Base-by-base conservation (phyloP, 2,888 invertebrate species). In the Buathra laborator region DNA sequence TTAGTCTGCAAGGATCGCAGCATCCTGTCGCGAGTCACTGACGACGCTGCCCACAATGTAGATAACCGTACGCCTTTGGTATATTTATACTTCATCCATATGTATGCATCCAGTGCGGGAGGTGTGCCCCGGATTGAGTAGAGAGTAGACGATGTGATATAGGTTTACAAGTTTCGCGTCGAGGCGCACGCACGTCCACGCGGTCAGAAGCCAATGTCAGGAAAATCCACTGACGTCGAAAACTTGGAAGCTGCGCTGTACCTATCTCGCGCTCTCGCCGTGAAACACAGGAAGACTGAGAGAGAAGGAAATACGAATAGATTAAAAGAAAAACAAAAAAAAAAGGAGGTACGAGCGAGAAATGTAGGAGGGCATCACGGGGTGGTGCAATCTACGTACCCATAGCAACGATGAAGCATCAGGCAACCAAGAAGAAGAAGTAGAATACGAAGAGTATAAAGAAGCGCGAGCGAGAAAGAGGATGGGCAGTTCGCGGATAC, bases 331-430 rank as follows among this genome's bases (percentile, higher is more conserved):
- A 19, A 6, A 32, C 14, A 14, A 32, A 46, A 77, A 72, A 72
- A 67, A 51, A 64, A 56, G 43, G 37, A 70, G 80, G 72, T 64
- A 75, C 67, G 64, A 85, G 75, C 79, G 67, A 85, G 83, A 81
- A 81, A 82, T 76, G 86, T 82, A 86, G 77, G 85, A 85, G 86
- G 80, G 74, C 86, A 86, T 74, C 78, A 81, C 80, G 88, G 88
- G 90, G 89, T 90, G 91, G 90, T 90, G 91, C 90, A 92, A 92
- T 91, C 90, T 91, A 89, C 90, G 90, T 89, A 88, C 85, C 88
- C 83, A 87, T 9, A 29, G 87, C 86, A 88, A 32, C 84, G 78
- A 64, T 24, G 68, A 46, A 72, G 72, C 14, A 24, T 24, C 24
- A 24, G 24, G 24, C 2, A 24, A 24, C 2, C 24, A 79, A 62